phyloP scores from a whole-genome alignment of 2,797 vertebrate species.

The Myripristis jacobus region DNA sequence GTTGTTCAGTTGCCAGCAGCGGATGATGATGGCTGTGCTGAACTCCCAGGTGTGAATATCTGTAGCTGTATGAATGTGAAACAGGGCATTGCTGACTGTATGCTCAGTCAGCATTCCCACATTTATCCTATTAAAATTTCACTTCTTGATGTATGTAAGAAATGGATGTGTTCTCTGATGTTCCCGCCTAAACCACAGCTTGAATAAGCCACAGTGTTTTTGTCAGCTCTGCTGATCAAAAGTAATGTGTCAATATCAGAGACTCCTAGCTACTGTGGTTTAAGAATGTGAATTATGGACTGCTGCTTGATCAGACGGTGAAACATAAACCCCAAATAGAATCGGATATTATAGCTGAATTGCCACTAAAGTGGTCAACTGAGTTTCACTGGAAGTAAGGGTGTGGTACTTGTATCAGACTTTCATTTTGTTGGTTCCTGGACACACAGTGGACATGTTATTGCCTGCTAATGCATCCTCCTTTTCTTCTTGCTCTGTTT shows the following conservation, averaged over 20 bases:
- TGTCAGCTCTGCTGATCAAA: no score
- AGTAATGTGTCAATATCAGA: no score
- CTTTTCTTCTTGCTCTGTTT: background rate
- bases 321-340: no score
- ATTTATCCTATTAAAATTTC: background rate
- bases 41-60: background rate
- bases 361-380: no score
- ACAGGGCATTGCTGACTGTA: background rate
- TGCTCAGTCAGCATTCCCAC: slow-evolving; percentile 1
- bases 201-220: no score
- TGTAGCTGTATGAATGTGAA: background rate
- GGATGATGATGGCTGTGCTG: background rate
- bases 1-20: no score
- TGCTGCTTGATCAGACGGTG: no score
- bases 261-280: no score
- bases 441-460: no score
- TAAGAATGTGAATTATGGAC: no score
- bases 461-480: background rate
- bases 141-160: background rate
- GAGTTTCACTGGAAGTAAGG: background rate
- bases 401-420: background rate
- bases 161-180: background rate
- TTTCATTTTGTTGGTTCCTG: background rate
- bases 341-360: no score
- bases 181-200: background rate